Conservation (phyloP, 30 jellyfish, hydroid and myxozoan genomes). For the Mastigias papua region DNA sequence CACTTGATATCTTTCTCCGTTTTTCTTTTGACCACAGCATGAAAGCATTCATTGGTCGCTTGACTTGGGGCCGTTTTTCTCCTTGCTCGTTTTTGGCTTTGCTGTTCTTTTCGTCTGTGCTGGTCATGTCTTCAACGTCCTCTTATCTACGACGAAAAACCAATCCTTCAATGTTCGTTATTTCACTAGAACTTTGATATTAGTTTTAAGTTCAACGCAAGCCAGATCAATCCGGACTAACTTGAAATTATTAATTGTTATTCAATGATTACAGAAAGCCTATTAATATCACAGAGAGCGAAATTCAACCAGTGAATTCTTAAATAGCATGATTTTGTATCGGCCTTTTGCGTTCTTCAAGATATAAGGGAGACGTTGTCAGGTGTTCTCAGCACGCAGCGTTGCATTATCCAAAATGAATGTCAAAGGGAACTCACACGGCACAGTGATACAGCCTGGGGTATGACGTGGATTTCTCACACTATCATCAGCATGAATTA, state of each 20-base stretch:
- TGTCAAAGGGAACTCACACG: constrained; percentile 14
- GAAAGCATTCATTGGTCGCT: constrained; percentile 93
- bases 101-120: neutral
- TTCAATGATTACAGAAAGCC: constrained; percentile 34
- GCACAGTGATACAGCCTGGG: neutral
- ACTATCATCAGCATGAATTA: neutral
- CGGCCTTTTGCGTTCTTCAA: constrained; percentile 46
- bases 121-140: constrained; percentile 5
- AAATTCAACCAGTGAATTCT: constrained; percentile 54
- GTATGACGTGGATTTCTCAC: constrained; percentile 40
- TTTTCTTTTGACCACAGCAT: constrained; percentile 91
- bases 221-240: neutral
- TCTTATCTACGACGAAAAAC: neutral
- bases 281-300: constrained; percentile 20
- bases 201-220: too few relatives aligned
- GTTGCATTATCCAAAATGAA: constrained; percentile 38
- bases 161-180: too few relatives aligned
- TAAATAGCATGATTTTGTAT: constrained; percentile 14
- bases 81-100: neutral
- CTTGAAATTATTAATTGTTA: neutral
- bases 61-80: constrained; percentile 30
- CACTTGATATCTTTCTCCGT: constrained; percentile 77
- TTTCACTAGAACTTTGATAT: too few relatives aligned
- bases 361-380: constrained; percentile 36
- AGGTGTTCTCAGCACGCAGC: constrained; percentile 59